These are phyloP conservation scores for Ametastegia equiseti DNA, from an alignment of 2,888 invertebrate species.

Conservation along the genomic window DNA sequence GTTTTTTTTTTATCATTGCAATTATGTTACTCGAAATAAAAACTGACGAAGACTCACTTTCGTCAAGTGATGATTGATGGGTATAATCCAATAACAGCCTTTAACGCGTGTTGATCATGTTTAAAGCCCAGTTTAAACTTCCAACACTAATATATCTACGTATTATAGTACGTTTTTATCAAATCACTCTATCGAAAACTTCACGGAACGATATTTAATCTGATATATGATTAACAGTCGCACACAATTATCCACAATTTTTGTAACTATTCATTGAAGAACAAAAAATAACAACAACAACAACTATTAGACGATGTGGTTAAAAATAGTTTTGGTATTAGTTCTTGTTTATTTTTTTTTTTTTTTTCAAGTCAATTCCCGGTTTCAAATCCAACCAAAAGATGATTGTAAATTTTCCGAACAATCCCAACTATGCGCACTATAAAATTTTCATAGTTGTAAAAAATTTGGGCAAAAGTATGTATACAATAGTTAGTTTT, in stretches of 20 bases:
- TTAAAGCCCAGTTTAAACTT: background rate
- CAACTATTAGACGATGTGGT: background rate
- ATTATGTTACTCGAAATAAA: background rate
- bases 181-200: no score
- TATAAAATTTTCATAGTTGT: no score
- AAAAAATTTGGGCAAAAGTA: no score
- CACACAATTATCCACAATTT: background rate
- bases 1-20: background rate
- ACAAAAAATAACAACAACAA: background rate
- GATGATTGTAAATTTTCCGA: no score
- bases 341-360: no score
- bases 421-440: no score
- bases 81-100: background rate
- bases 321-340: no score
- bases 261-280: background rate
- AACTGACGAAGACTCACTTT: background rate
- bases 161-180: no score
- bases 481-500: no score
- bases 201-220: background rate
- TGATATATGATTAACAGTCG: no score
- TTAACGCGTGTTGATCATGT: background rate
- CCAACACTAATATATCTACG: background rate
- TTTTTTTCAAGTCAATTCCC: no score
- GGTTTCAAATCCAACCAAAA: no score
- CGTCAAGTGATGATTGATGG: background rate